phyloP scores from a whole-genome alignment of 2,113 vertebrate species.

The Pelecanoides urinatrix region DNA sequence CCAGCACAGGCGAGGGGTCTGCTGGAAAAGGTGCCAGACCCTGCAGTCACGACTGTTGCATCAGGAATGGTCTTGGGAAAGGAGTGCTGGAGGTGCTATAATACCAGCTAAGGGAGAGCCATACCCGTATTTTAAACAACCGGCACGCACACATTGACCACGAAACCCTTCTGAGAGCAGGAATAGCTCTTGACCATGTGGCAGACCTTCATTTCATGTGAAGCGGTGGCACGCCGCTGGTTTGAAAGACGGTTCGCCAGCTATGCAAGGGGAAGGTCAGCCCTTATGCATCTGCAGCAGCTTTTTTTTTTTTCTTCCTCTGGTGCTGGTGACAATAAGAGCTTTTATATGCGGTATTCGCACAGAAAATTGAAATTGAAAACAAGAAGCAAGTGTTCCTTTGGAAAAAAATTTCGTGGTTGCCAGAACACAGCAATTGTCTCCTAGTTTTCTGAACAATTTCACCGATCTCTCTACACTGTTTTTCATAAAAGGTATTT shows the following conservation, averaged over 20 bases:
- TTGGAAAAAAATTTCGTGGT: not conserved
- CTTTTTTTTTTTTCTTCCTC: too few relatives aligned
- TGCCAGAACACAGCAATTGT: not conserved
- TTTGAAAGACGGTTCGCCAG: not conserved
- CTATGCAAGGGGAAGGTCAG: not conserved
- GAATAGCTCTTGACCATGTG: not conserved
- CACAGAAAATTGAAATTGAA: not conserved
- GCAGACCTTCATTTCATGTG: not conserved
- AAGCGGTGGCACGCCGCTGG: fast-evolving
- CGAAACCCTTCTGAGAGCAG: not conserved
- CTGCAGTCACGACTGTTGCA: not conserved
- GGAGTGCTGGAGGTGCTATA: not conserved
- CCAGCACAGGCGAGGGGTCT: not conserved
- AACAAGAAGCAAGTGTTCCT: not conserved
- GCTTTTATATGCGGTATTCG: not conserved
- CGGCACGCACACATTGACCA: not conserved
- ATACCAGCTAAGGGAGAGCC: not conserved
- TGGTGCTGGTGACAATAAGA: not conserved
- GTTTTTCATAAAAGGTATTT: not conserved
- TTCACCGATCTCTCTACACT: not conserved
- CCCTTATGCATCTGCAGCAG: not conserved
- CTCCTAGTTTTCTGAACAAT: not conserved
- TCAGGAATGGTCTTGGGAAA: not conserved
- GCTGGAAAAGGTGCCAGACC: not conserved
- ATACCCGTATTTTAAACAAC: not conserved